Evolutionary conservation across 2,888 invertebrate genomes (phyloP).

Genomic region (Blastobasis lacticolella): DNA sequence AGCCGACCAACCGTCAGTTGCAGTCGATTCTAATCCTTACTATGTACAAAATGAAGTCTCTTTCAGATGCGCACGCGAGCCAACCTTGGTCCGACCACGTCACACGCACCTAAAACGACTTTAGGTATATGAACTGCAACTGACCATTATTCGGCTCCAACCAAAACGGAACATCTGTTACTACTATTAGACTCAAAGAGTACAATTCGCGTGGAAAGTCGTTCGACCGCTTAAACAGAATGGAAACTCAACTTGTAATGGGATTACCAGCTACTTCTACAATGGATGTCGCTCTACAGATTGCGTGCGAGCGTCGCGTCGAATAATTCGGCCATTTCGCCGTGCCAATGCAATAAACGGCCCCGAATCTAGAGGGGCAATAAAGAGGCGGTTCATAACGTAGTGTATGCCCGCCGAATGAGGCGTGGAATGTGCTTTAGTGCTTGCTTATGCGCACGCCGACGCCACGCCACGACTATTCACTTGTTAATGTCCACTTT

Average conservation of each 20-base stretch:
- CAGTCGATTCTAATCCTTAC: no score
- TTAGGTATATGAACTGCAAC: no score
- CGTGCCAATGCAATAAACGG: constrained; percentile 28
- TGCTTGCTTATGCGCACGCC: constrained; percentile 3
- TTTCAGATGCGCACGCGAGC: no score
- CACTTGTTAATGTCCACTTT: background rate
- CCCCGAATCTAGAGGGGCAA: constrained; percentile 19
- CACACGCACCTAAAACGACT: background rate
- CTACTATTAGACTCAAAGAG: background rate
- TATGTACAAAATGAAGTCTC: no score
- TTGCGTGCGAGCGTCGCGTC: constrained; percentile 21
- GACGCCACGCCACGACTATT: background rate
- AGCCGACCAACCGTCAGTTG: no score
- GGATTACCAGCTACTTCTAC: constrained; percentile 1
- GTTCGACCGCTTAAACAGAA: background rate
- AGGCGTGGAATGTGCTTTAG: constrained; percentile 20
- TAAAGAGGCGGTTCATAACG: constrained; percentile 22
- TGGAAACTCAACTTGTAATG: background rate
- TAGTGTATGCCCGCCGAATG: constrained; percentile 24
- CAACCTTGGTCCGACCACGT: background rate
- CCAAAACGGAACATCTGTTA: background rate
- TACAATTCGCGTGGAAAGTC: background rate
- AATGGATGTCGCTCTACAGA: constrained; percentile 3
- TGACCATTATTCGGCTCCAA: background rate
- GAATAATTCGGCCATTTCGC: constrained; percentile 29